Conservation (phyloP, 1,140 invertebrate species). For the Caerostris extrusa region DNA sequence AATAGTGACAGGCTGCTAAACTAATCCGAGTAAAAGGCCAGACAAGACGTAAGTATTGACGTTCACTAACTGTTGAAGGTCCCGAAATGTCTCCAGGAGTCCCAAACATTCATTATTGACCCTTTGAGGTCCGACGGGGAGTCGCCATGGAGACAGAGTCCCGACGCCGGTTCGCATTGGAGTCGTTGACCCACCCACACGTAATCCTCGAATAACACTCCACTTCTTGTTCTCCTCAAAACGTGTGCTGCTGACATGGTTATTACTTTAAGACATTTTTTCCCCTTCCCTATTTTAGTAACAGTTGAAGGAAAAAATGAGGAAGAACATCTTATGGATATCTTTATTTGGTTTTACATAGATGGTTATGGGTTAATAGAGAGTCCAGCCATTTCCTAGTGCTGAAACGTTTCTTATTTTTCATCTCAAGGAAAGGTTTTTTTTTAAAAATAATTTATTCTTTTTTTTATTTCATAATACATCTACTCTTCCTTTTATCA, state of each 20-base stretch:
- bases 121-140: background rate
- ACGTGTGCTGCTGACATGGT: background rate
- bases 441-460: no score
- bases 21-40: background rate
- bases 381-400: no score
- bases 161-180: background rate
- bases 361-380: no score
- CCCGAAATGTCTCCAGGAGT: conserved; percentile 8
- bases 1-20: background rate
- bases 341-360: no score
- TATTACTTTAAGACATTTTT: background rate
- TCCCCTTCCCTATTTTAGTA: background rate
- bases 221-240: background rate
- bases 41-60: background rate
- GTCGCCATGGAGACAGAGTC: conserved; percentile 41
- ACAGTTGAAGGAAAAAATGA: background rate
- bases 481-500: no score
- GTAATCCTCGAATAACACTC: background rate
- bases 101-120: conserved; percentile 37
- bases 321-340: background rate
- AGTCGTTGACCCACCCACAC: conserved; percentile 54
- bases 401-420: no score
- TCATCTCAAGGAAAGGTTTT: no score
- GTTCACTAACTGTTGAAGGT: background rate
- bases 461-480: no score